phyloP scores from a whole-genome alignment of 2,113 vertebrate species.

The Vulpes vulpes region DNA sequence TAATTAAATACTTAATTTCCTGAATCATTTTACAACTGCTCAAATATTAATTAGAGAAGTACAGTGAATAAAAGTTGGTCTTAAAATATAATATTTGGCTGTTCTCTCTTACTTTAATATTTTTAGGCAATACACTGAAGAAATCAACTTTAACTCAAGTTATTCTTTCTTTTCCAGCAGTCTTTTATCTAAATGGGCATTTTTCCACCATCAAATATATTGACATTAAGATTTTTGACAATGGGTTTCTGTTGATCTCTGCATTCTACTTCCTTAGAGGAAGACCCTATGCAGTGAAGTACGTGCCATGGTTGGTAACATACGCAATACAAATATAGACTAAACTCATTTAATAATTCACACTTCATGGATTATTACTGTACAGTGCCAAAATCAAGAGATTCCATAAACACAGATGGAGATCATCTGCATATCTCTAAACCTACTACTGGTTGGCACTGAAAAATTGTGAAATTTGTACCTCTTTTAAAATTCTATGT shows the following conservation, averaged over 20 bases:
- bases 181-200: constrained; percentile 13
- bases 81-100: constrained; percentile 41
- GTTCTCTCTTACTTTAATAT: not conserved
- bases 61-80: not conserved
- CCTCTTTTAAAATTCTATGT: not conserved
- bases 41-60: constrained; percentile 36
- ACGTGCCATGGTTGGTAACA: not conserved
- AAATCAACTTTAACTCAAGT: constrained; percentile 19
- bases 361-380: constrained; percentile 7
- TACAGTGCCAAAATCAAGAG: not conserved
- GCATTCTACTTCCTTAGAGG: not conserved
- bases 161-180: constrained; percentile 47
- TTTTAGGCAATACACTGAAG: not conserved
- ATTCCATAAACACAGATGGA: not conserved
- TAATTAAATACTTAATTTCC: constrained; percentile 49
- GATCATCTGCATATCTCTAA: not conserved
- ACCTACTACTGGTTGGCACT: not conserved
- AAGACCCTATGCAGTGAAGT: constrained; percentile 2
- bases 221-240: constrained; percentile 2
- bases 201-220: not conserved
- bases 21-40: not conserved
- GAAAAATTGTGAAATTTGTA: not conserved
- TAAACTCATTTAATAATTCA: constrained; percentile 48
- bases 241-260: not conserved
- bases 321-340: not conserved